Base-by-base conservation (phyloP, 2,888 invertebrate species). In the Petrolisthes cinctipes region DNA sequence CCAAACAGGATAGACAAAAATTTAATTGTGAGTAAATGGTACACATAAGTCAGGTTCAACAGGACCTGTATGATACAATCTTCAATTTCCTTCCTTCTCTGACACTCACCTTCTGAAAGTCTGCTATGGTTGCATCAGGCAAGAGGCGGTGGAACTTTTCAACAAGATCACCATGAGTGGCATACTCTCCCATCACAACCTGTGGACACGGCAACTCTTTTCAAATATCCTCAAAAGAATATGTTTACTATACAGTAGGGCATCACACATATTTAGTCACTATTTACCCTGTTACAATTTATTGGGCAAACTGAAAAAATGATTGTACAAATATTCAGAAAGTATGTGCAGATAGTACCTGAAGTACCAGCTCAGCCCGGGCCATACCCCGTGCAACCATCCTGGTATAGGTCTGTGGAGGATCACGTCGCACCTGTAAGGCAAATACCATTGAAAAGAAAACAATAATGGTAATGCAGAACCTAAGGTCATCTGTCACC, bases 281-380 rank as follows among this genome's bases (percentile, higher is more conserved):
- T n/a, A 75, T 20, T 68, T 17, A 68, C 37, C 37, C 37, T 37
- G 37, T 37, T 37, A 37, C 37, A 37, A 37, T 37, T 37, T 37
- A 37, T 37, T 37, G 37, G 37, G 37, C 37, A 37, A 0, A 37
- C 37, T 37, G 37, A 37, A 37, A 37, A 37, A 37, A 37, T 37
- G 37, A 37, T 37, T 1, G 37, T 37, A 37, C 1, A 37, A 37
- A 2, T 37, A 37, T 37, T 37, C 0, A 37, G 2, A 37, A 37
- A 37, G 37, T 37, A 37, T 37, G 2, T 37, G 37, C 2, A 37
- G 37, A 37, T 37, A 37, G 37, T 78, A 61, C 95, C 94, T 99
- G 99, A n/a, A 99, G 94, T 71, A 99, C 97, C 97, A 99, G 98
- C 93, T 99, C 99, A 0, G 99, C 99, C 92, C 97, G 97, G 0